Evolutionary conservation across 2,113 vertebrate species (phyloP), one percentile per base, ranked within the genome.

Genomic region (Hippocampus barbouri): DNA sequence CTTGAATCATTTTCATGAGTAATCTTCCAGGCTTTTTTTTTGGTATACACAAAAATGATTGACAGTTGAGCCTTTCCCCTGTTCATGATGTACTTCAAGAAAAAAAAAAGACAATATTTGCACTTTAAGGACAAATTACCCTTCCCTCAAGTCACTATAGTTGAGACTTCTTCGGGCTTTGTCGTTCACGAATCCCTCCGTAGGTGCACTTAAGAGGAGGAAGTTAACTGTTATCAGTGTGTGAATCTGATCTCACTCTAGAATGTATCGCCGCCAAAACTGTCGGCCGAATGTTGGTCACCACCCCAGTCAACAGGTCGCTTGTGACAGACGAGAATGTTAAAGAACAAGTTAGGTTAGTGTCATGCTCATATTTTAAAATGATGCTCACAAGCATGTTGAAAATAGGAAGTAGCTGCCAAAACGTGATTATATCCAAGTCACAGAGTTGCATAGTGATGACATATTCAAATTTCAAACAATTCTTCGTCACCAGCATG

Each of bases 341-440:
- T 51, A 25, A 53, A 25, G 64, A 63, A 71, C 64, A 53, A 69
- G 23, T 62, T 47, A 38, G 11, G 60, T 41, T 51, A 53, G 16
- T 59, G 67, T 51, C 66, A 57, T 18, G 53, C 57, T 76, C 53
- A 61, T 80, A 49, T 45, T 38, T n/a, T 5, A 79, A 66, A 59
- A 72, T 69, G 63, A 74, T 86, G 69, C 71, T 83, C 73, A 66
- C 57, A 87, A 84, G 85, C 87, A 89, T 87, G 86, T 81, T 86
- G 80, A 68, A 75, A 72, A 66, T 83, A 69, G 30, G 63, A 78
- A 66, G 67, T 76, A 69, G 82, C 78, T 83, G 83, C 51, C 74
- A 71, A 70, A 70, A 66, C 78, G 74, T 45, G 47, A 80, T 61
- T 78, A 65, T 69, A 66, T 75, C 56, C 4, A 21, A 59, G 65